These are phyloP conservation scores for Lochmaea crataegi DNA, from an alignment of 2,888 invertebrate species.

Conservation along the genomic window DNA sequence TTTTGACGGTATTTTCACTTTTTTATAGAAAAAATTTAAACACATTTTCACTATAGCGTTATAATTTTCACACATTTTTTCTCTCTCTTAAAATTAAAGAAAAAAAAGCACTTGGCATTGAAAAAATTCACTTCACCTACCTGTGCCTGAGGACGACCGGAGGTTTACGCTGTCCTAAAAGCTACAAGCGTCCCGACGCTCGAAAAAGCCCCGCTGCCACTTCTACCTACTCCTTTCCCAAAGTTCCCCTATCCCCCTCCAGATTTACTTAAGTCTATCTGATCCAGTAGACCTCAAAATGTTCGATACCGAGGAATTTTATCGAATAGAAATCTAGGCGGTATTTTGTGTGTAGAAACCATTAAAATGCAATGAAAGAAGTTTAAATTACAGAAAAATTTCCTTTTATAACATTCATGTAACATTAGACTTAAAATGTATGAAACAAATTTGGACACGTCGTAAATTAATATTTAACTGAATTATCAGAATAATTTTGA, in stretches of 20 bases:
- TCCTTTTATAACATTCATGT: too few relatives aligned
- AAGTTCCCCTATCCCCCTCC: slow-evolving; percentile 50
- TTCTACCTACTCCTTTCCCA: slow-evolving; percentile 47
- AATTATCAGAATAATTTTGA: too few relatives aligned
- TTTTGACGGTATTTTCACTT: slow-evolving; percentile 36
- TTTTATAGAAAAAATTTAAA: neutral
- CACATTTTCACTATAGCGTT: slow-evolving; percentile 18
- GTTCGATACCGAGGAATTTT: neutral
- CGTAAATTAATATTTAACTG: too few relatives aligned
- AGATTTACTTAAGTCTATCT: slow-evolving; percentile 29
- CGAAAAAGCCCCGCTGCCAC: slow-evolving; percentile 51
- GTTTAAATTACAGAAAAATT: too few relatives aligned
- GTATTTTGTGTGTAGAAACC: too few relatives aligned
- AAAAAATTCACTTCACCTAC: slow-evolving; percentile 54
- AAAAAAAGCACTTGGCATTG: slow-evolving; percentile 25
- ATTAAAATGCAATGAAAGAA: too few relatives aligned
- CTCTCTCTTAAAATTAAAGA: neutral
- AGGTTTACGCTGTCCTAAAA: slow-evolving; percentile 65
- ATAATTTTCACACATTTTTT: slow-evolving; percentile 24
- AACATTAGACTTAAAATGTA: too few relatives aligned
- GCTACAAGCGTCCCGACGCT: slow-evolving; percentile 65
- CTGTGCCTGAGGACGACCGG: slow-evolving; percentile 64
- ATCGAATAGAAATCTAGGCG: too few relatives aligned
- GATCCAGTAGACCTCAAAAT: slow-evolving; percentile 44
- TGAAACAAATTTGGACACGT: too few relatives aligned